Base-by-base conservation (phyloP, 2,888 invertebrate species). In the Biston betularia region DNA sequence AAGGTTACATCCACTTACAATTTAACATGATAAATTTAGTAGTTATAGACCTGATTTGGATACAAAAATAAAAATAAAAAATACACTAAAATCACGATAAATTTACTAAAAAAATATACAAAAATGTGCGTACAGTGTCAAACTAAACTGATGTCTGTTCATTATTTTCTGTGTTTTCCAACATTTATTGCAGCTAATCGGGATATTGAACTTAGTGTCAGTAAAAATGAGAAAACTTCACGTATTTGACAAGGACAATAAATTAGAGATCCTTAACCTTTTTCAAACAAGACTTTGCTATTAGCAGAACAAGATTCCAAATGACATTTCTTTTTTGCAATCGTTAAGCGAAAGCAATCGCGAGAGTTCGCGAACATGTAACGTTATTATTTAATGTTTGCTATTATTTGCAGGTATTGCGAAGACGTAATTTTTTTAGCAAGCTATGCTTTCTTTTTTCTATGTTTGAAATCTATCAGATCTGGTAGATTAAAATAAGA, bases 361-460 rank as follows among this genome's bases (percentile, higher is more conserved):
- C 24, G 58, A 57, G 65, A 76, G 74, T 83, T 85, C 79, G 85
- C 85, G 83, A 87, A 89, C 84, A 83, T 85, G 85, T 84, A 85
- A 88, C 86, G 81, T 69, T 82, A 82, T 78, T 77, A 79, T 81
- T 86, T 84, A 92, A 92, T 89, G 78, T 91, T 89, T 91, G 86
- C 78, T 79, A 55, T 82, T 82, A 84, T 82, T n/a, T 81, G 80
- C 81, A 84, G 81, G 88, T 84, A 88, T 88, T 84, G 82, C 81
- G 83, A 79, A 70, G 60, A 45, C 44, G 85, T 81, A 82, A 81
- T 79, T 82, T 85, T 86, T 78, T 84, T 84, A 86, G 88, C 82
- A 86, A 83, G 83, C 79, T 80, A 75, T 80, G 85, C 90, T 93
- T 92, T 93, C 92, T 80, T 88, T 83, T 85, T 83, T 84, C 54